Percentiles rank a stretch among this genome's conserved stretches.
Evolutionary conservation across 2,888 invertebrate genomes (phyloP).

Genomic region (Caradrina kadenii): DNA sequence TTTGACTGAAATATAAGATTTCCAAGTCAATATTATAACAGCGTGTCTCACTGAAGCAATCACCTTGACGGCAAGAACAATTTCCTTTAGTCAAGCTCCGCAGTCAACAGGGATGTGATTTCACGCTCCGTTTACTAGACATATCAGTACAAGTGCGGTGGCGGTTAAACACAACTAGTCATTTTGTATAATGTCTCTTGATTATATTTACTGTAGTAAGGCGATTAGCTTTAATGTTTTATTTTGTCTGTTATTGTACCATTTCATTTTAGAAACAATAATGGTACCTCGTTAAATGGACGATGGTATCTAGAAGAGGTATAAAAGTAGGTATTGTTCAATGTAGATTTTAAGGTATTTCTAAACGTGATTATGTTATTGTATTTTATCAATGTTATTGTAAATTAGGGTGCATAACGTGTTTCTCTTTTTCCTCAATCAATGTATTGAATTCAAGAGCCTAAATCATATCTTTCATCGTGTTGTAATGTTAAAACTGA

Average conservation of each 20-base stretch:
- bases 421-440: no score
- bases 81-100: slow-evolving; percentile 74
- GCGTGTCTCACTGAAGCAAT: slow-evolving; percentile 67
- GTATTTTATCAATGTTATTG: no score
- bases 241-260: not conserved
- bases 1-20: slow-evolving; percentile 62
- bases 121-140: slow-evolving; percentile 73
- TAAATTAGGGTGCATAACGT: no score
- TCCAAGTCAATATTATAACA: slow-evolving; percentile 61
- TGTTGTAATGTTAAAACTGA: no score
- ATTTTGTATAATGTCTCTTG: slow-evolving; percentile 54
- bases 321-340: no score
- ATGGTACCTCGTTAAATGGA: no score
- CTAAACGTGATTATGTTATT: no score
- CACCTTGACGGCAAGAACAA: slow-evolving; percentile 71
- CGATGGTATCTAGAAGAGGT: no score
- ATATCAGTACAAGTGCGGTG: slow-evolving; percentile 62
- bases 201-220: slow-evolving; percentile 44
- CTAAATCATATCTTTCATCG: no score
- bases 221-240: slow-evolving; percentile 18
- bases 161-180: slow-evolving; percentile 54
- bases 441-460: no score
- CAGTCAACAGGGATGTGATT: slow-evolving; percentile 76
- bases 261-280: no score
- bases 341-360: no score